A percentile compares a stretch with the other conserved stretches of the same genome.
Evolutionary conservation across 1,140 invertebrate genomes (phyloP).

Genomic region (Wiebesia pumilae): DNA sequence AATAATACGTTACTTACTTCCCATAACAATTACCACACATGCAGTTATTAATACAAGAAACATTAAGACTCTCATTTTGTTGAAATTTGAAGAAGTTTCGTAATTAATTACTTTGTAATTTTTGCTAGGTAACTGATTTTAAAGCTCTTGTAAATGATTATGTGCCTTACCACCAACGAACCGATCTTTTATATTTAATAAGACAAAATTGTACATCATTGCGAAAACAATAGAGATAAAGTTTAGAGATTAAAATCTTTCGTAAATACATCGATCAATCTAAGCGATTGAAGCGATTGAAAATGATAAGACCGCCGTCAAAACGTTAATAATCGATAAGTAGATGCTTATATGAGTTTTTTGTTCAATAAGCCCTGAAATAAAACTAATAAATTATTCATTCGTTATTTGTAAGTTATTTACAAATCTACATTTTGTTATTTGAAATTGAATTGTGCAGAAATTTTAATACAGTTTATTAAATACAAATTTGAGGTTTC

Average conservation of each 20-base stretch:
- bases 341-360: neutral
- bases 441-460: too few relatives aligned
- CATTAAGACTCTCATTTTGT: neutral
- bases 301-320: neutral
- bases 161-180: neutral
- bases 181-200: neutral
- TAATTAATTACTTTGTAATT: neutral
- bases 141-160: neutral
- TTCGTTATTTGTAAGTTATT: neutral
- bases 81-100: neutral
- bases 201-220: neutral
- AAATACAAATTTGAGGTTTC: too few relatives aligned
- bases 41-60: neutral
- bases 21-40: neutral
- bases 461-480: too few relatives aligned
- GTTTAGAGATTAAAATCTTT: neutral
- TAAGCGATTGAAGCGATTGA: neutral
- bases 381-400: neutral
- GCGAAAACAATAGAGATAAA: constrained; percentile 21
- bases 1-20: neutral
- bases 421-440: too few relatives aligned
- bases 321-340: neutral
- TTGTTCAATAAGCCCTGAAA: neutral
- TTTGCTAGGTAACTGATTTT: neutral
- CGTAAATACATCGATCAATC: neutral